Evolutionary conservation across 2,797 vertebrate genomes (phyloP).

Genomic region (Xenops minutus): DNA sequence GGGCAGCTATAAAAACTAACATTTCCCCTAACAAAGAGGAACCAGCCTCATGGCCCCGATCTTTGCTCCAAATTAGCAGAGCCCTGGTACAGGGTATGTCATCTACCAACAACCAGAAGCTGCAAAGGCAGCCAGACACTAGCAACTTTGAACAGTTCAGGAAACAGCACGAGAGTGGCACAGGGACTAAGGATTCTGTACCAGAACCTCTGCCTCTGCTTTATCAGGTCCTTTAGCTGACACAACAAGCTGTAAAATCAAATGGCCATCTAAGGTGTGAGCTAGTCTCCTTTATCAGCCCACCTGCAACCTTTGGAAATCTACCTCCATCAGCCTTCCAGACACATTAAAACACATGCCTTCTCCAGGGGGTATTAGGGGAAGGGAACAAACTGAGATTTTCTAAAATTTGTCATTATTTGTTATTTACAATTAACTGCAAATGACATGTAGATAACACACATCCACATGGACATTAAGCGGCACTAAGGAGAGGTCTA

Average conservation of each 20-base stretch:
- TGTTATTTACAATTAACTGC: not conserved
- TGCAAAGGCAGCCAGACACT: not conserved
- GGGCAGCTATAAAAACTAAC: not conserved
- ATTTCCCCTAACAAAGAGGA: not conserved
- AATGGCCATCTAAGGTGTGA: not conserved
- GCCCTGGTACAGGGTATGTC: not conserved
- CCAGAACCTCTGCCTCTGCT: not conserved
- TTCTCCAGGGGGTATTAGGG: not conserved
- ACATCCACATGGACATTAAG: not conserved
- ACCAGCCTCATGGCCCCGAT: not conserved
- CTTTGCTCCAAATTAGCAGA: not conserved
- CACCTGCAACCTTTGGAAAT: not conserved
- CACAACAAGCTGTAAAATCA: not conserved
- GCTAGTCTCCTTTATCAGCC: not conserved
- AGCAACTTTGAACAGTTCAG: fast-evolving
- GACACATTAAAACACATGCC: fast-evolving
- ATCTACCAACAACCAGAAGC: not conserved
- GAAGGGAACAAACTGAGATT: not conserved
- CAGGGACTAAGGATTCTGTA: not conserved
- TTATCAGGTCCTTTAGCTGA: not conserved
- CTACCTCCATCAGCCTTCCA: not conserved
- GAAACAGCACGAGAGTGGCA: not conserved
- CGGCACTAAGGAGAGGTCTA: not conserved
- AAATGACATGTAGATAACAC: not conserved
- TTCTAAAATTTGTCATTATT: not conserved